phyloP scores from a whole-genome alignment of 1,140 invertebrate species.

The Trichomalopsis sarcophagae region DNA sequence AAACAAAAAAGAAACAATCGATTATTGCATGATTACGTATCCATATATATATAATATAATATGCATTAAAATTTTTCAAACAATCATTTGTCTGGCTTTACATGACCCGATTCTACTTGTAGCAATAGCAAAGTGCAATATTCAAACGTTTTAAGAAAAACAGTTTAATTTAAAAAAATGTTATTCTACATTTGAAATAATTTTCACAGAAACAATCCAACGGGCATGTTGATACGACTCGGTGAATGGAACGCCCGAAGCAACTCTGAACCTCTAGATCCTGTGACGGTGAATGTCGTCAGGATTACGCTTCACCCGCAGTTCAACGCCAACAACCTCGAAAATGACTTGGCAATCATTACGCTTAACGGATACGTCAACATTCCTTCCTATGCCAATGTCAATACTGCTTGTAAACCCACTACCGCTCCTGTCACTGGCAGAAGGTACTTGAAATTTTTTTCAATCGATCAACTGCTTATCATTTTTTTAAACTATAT shows the following conservation, averaged over 20 bases:
- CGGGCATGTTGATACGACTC: slow-evolving; percentile 75
- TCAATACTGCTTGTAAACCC: slow-evolving; percentile 83
- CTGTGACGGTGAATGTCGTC: slow-evolving; percentile 76
- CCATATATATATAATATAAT: no score
- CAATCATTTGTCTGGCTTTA: no score
- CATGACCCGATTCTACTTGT: no score
- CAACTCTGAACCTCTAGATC: slow-evolving; percentile 78
- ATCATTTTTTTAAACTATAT: slow-evolving; percentile 30
- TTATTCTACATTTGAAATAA: no score
- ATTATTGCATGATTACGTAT: no score
- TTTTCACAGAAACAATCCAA: slow-evolving; percentile 25
- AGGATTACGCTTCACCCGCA: slow-evolving; percentile 80
- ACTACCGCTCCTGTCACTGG: slow-evolving; percentile 73
- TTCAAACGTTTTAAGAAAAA: no score
- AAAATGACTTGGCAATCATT: slow-evolving; percentile 83
- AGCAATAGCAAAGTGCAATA: no score
- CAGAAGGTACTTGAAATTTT: slow-evolving; percentile 71
- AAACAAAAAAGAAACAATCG: no score
- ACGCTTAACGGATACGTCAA: slow-evolving; percentile 77
- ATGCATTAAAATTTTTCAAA: no score
- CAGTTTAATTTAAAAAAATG: no score
- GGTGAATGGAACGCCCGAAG: slow-evolving; percentile 83
- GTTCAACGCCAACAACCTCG: slow-evolving; percentile 80
- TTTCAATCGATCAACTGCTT: background rate
- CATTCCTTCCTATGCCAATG: slow-evolving; percentile 78